These are phyloP conservation scores for Bombus confusus DNA, from an alignment of 1,140 invertebrate species.

Conservation along the genomic window DNA sequence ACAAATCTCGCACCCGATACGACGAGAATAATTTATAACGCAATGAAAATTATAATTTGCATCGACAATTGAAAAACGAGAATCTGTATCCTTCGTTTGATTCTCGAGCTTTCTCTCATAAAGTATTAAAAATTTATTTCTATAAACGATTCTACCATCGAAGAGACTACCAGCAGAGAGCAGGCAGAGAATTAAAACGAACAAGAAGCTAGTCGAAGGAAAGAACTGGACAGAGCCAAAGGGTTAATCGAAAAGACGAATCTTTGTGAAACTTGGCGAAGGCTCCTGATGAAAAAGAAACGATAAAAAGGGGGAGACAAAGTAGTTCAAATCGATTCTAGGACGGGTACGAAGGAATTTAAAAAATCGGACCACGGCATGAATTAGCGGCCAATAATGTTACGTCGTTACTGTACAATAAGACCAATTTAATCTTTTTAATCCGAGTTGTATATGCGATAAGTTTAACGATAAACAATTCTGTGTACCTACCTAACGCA, in stretches of 20 bases:
- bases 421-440: slow-evolving; percentile 64
- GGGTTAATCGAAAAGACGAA: not conserved
- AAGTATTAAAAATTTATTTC: not conserved
- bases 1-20: not conserved
- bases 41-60: not conserved
- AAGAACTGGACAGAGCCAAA: not conserved
- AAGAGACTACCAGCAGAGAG: not conserved
- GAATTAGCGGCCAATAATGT: slow-evolving; percentile 49
- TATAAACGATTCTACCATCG: not conserved
- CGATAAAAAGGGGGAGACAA: not conserved
- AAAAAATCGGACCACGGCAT: slow-evolving; percentile 59
- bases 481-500: slow-evolving; percentile 28
- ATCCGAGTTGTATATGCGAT: slow-evolving; percentile 52
- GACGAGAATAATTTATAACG: not conserved
- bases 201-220: not conserved
- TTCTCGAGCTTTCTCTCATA: not conserved
- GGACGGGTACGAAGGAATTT: slow-evolving; percentile 17
- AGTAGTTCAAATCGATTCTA: slow-evolving; percentile 34
- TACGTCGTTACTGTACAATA: slow-evolving; percentile 52
- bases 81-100: not conserved
- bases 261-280: not conserved
- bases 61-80: not conserved
- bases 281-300: not conserved
- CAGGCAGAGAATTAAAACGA: not conserved
- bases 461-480: slow-evolving; percentile 25